Evolutionary conservation across 1,140 invertebrate genomes (phyloP).

Genomic region (Danaus melanippus): DNA sequence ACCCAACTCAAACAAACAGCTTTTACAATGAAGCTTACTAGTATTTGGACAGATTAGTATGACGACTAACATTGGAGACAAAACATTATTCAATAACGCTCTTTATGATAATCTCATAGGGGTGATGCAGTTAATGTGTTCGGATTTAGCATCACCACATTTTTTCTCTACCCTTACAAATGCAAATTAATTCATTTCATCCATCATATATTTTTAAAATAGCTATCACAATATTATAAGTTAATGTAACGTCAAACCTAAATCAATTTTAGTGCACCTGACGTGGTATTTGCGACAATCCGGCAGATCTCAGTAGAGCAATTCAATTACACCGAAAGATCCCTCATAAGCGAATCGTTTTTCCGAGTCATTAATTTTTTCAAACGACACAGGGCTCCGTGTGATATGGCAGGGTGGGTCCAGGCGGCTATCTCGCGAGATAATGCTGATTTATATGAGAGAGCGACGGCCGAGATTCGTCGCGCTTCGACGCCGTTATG

Average conservation of each 20-base stretch:
- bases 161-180: slow-evolving; percentile 30
- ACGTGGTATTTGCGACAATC: slow-evolving; percentile 51
- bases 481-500: slow-evolving; percentile 56
- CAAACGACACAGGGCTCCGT: slow-evolving; percentile 62
- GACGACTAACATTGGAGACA: slow-evolving; percentile 43
- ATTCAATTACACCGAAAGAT: slow-evolving; percentile 72
- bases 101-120: slow-evolving; percentile 59
- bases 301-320: slow-evolving; percentile 62
- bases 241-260: not conserved
- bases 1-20: too few relatives aligned
- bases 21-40: slow-evolving; percentile 33
- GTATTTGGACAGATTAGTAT: slow-evolving; percentile 41
- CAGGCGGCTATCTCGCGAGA: slow-evolving; percentile 67
- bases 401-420: slow-evolving; percentile 65
- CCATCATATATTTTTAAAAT: slow-evolving; percentile 6
- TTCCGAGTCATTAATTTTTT: slow-evolving; percentile 72
- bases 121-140: slow-evolving; percentile 50
- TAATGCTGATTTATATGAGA: slow-evolving; percentile 70
- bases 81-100: slow-evolving; percentile 65
- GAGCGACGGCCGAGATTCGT: slow-evolving; percentile 60
- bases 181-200: slow-evolving; percentile 28
- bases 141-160: slow-evolving; percentile 34
- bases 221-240: not conserved
- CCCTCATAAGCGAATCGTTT: slow-evolving; percentile 72
- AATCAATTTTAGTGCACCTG: slow-evolving; percentile 31